Evolutionary conservation across 64 coral and sea anemone species (phyloP), one percentile per base, ranked within the genome.

Genomic region (Acropora yongei): DNA sequence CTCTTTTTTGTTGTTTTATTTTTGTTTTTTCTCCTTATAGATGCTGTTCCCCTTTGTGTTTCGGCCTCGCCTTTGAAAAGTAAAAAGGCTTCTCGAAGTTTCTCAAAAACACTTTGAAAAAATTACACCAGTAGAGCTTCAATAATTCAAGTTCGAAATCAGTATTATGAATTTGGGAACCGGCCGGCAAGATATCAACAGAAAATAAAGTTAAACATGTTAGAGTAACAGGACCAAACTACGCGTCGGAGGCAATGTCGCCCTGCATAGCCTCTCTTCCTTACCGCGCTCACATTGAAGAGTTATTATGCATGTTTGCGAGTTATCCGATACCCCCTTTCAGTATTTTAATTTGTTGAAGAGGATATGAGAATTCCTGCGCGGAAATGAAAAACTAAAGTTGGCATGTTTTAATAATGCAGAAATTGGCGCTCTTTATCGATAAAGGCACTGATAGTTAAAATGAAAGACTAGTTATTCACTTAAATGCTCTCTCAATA

Each of bases 371-470:
- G 9, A 43, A 69, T 44, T n/a, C 17, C 63, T 47, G 13, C 61
- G 3, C 61, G 82, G 82, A 84, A 84, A 84, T 84, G 44, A 84
- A 84, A 69, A 71, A 6, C 18, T 13, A 63, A 63, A 63, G 60
- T 63, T 63, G 8, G 8, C 60, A 63, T 14, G 60, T 63, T 14
- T 30, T 14, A 63, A 13, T 10, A 17, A 63, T 13, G 5, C 10
- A 55, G 4, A 63, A 63, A 12, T 2, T 12, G 6, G 60, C 60
- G 13, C 16, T 63, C 13, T 14, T 8, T 63, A 13, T 13, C 16
- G 60, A 63, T 63, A 63, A 63, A 48, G 12, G 16, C 44, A 78
- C 17, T 13, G 2, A 78, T 5, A 71, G 20, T 39, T 20, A 4
- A 48, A 78, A 78, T 46, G 47, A 78, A 18, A 40, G 6, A 2